These are phyloP conservation scores for Erythrocercus mccallii DNA, from an alignment of 2,113 vertebrate species.

Conservation along the genomic window DNA sequence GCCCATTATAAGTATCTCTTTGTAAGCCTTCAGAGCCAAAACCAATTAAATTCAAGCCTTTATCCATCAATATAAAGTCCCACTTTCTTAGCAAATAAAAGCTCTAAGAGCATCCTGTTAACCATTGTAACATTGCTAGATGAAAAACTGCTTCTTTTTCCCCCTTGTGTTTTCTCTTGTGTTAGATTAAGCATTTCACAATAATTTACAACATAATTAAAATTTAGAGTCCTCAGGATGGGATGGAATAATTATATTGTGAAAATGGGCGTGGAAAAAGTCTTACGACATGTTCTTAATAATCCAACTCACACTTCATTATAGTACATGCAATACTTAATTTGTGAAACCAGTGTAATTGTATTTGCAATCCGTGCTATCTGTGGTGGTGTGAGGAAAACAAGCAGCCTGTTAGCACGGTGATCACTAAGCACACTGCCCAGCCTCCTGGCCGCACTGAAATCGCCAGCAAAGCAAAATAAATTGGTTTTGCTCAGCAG, in stretches of 20 bases:
- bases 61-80: neutral
- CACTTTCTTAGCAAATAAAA: neutral
- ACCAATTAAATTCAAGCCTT: neutral
- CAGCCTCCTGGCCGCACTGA: neutral
- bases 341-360: neutral
- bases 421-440: neutral
- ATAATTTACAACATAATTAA: conserved; percentile 15
- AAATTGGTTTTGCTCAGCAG: conserved; percentile 14
- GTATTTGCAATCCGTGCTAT: neutral
- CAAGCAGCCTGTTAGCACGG: neutral
- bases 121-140: neutral
- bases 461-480: conserved; percentile 26
- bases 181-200: neutral
- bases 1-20: neutral
- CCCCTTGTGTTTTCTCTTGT: neutral
- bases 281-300: neutral
- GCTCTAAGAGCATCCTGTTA: neutral
- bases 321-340: neutral
- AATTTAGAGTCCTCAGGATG: neutral
- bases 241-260: neutral
- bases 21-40: neutral
- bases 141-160: neutral
- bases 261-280: neutral
- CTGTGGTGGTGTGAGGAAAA: neutral
- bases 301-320: neutral